These are phyloP conservation scores for Ptychadena robeensis DNA, from an alignment of 2,797 vertebrate species.

Conservation along the genomic window DNA sequence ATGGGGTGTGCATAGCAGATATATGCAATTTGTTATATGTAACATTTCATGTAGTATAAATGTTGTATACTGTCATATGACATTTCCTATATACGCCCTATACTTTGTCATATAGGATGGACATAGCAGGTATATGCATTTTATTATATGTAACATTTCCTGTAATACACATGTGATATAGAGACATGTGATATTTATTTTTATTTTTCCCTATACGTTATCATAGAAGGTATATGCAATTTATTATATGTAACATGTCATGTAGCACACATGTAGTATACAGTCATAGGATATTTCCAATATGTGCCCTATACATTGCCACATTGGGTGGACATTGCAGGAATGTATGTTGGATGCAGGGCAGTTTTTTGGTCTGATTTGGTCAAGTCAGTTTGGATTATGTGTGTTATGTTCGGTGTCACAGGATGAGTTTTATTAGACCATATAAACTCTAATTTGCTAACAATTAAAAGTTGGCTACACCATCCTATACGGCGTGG, in stretches of 20 bases:
- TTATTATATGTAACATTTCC: neutral
- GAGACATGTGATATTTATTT: neutral
- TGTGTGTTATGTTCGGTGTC: too few species aligned
- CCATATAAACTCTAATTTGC: too few species aligned
- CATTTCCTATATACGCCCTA: too few species aligned
- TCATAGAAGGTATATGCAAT: neutral
- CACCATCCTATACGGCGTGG: too few species aligned
- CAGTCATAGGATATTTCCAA: neutral
- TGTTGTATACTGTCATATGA: too few species aligned
- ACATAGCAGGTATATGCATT: neutral
- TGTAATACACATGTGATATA: neutral
- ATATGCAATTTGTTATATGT: too few species aligned
- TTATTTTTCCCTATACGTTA: too few species aligned
- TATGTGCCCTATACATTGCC: neutral
- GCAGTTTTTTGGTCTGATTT: neutral
- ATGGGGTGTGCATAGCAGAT: too few species aligned
- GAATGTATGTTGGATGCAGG: neutral
- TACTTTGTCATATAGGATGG: neutral
- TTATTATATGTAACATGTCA: neutral
- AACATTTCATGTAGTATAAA: too few species aligned
- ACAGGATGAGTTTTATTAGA: too few species aligned
- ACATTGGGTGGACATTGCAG: neutral
- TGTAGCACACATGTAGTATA: conserved; percentile 1
- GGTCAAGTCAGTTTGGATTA: too few species aligned
- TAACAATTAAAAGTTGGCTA: too few species aligned